Base-by-base conservation (phyloP, 2,888 invertebrate genomes). In the Athalia cordata region DNA sequence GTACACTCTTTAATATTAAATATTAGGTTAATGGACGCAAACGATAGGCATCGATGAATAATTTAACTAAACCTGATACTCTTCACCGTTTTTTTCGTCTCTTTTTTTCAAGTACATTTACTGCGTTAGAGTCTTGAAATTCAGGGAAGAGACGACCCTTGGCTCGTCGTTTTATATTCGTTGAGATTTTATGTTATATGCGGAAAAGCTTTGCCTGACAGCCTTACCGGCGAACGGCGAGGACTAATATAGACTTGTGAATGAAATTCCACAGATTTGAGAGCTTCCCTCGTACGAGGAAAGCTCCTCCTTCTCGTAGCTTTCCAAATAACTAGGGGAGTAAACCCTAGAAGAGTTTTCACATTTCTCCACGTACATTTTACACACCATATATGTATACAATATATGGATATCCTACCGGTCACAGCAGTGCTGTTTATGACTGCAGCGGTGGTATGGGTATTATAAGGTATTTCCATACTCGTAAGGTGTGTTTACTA, bases 221-320 rank as follows among this genome's bases (percentile, higher is more conserved):
- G 59, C 47, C 72, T 72, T 72, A 62, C 29, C 62, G 15, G 50
- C 49, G 52, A 75, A 75, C 62, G 62, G 62, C 50, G 50, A 50
- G 62, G 62, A 75, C 75, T 52, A 75, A 75, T 75, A 75, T 75
- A 75, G 75, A 75, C 64, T 64, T 64, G 75, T 75, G 75, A 75
- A 75, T 75, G 75, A 75, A 75, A 75, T 75, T 75, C 75, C 64
- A 62, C 62, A 75, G 75, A 75, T 75, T 75, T 75, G 62, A 61
- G 75, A 75, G 75, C 62, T 52, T 75, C 29, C 45, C 50, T 64
- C 50, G 62, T 75, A 43, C 59, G 8, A 13, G 8, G 8, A 15
- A 11, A 2, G 13, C 62, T 13, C 11, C 13, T 5, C 62, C 13
- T 15, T 29, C 62, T 57, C 9, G 57, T 13, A 13, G 72, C 72